Base-by-base conservation (phyloP, 2,888 invertebrate genomes). In the Dichetophora obliterata region DNA sequence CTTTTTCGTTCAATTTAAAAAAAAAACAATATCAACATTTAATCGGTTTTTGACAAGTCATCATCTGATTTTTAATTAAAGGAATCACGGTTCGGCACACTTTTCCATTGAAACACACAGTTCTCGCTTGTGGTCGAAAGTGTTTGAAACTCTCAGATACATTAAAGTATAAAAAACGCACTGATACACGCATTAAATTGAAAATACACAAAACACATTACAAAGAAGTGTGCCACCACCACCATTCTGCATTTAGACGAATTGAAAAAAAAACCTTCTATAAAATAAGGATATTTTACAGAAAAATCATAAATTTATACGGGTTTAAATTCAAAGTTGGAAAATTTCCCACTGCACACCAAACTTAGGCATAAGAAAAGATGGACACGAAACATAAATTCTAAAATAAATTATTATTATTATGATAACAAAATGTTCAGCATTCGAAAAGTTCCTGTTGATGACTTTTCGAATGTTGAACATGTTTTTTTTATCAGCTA, bases 61-160 rank as follows among this genome's bases (percentile, higher is more conserved):
- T 11, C 11, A 43, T 43, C 1, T 3, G 43, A 14, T 14, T 11
- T 43, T 11, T 43, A 43, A 43, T 43, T 14, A 69, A 31, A 54
- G 70, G 70, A 70, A 70, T 54, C 70, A 70, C n/a, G 70, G 70
- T 52, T 54, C 34, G 70, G 54, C 54, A 70, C 70, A 70, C 70
- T 54, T 70, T 70, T 54, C 69, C 22, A 31, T 52, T 50, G 24
- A 50, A 69, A 54, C 34, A 24, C 19, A 19, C 34, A 34, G 3
- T 34, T 63, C 63, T 31, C n/a, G n/a, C 37, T 9, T n/a, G 65
- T 31, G 34, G 34, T n/a, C 63, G n/a, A 9, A n/a, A 5, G n/a
- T 22, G 54, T 22, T 22, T 22, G 54, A 34, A 43, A n/a, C n/a
- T 5, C n/a, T 37, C 5, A 11, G 19, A 9, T 34, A 0, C 65